phyloP scores from a whole-genome alignment of 2,797 vertebrate species.

The Apogon talboti region DNA sequence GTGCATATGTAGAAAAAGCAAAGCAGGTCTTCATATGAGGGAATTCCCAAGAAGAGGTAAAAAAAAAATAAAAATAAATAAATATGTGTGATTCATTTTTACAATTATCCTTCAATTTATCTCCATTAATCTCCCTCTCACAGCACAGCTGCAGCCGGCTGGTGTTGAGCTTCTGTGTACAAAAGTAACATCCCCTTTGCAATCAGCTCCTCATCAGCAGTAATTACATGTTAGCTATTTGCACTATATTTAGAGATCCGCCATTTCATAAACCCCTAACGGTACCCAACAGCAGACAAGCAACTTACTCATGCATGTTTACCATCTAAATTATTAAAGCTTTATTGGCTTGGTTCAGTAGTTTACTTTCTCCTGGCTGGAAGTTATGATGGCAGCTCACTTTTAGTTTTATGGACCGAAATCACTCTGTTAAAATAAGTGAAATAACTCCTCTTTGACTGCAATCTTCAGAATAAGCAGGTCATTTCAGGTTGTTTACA shows the following conservation, averaged over 20 bases:
- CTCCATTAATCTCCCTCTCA: constrained; percentile 69
- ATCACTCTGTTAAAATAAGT: constrained; percentile 19
- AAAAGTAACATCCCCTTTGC: constrained; percentile 73
- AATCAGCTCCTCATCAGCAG: constrained; percentile 84
- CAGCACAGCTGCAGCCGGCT: constrained; percentile 62
- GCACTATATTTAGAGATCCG: constrained; percentile 80
- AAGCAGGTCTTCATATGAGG: constrained; percentile 50
- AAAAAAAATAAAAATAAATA: too few species aligned
- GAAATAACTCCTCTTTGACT: neutral
- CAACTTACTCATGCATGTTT: constrained; percentile 70
- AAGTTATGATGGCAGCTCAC: constrained; percentile 33
- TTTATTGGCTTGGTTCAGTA: constrained; percentile 60
- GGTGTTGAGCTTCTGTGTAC: constrained; percentile 43
- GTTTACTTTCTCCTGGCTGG: constrained; percentile 46
- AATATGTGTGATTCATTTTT: constrained; percentile 73
- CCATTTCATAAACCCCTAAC: constrained; percentile 66
- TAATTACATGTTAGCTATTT: constrained; percentile 81
- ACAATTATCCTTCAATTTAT: constrained; percentile 78
- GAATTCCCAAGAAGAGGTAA: constrained; percentile 65
- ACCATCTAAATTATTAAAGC: constrained; percentile 70
- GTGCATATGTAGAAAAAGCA: constrained; percentile 15
- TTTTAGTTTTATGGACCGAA: constrained; percentile 36
- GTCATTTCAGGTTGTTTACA: neutral
- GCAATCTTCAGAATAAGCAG: too few species aligned
- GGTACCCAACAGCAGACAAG: constrained; percentile 60